These are phyloP conservation scores for Madoqua kirkii DNA, from an alignment of 2,113 vertebrate genomes.

Conservation along the genomic window DNA sequence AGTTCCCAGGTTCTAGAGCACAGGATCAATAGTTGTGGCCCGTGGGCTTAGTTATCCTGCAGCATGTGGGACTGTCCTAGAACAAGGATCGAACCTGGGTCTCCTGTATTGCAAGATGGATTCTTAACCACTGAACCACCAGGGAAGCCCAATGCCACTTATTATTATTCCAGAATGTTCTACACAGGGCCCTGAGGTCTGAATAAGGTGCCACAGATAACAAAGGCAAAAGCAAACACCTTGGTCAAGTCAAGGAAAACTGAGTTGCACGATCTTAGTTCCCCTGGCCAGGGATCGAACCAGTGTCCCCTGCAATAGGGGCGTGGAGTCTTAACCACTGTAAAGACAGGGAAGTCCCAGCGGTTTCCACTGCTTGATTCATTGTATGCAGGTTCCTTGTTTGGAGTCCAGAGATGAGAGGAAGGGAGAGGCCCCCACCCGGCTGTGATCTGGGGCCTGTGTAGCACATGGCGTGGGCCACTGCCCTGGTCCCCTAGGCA, in stretches of 20 bases:
- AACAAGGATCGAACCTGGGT: not conserved
- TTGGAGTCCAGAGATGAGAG: not conserved
- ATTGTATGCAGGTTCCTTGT: not conserved
- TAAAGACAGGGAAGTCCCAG: not conserved
- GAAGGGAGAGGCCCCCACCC: not conserved
- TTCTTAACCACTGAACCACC: not conserved
- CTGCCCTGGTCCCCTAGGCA: not conserved
- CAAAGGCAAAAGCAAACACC: not conserved
- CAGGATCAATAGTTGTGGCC: not conserved
- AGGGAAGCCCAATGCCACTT: not conserved
- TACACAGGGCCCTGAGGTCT: not conserved
- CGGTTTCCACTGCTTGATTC: not conserved
- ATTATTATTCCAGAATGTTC: not conserved
- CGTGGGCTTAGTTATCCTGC: not conserved
- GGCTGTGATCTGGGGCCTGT: not conserved
- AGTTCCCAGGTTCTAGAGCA: not conserved
- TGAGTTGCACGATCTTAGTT: not conserved
- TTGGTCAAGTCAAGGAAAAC: not conserved
- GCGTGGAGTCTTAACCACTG: not conserved
- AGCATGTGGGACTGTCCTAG: not conserved
- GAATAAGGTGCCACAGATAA: not conserved
- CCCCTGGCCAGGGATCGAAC: not conserved
- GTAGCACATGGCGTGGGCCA: not conserved
- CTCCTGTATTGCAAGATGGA: not conserved
- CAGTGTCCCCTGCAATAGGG: not conserved